phyloP scores from a whole-genome alignment of 2,888 invertebrate genomes.

The Caenorhabditis sulstoni region DNA sequence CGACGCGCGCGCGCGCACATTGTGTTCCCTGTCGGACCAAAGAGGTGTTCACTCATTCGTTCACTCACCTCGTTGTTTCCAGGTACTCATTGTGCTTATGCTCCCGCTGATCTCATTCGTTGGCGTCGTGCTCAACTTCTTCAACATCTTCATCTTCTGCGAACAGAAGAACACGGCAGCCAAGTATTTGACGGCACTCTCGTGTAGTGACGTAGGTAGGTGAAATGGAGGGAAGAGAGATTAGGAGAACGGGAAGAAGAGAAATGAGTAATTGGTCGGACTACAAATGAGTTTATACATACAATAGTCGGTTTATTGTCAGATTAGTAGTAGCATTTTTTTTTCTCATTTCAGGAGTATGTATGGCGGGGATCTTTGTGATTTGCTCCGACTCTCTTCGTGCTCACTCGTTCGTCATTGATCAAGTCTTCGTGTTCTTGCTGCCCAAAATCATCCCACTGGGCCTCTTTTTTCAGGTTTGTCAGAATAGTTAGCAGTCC shows the following conservation, averaged over 20 bases:
- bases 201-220: slow-evolving; percentile 75
- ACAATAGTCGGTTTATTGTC: neutral
- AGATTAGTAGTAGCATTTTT: no score
- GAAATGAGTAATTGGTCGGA: slow-evolving; percentile 37
- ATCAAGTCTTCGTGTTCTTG: slow-evolving; percentile 75
- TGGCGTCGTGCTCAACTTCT: slow-evolving; percentile 71
- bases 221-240: neutral
- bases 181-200: slow-evolving; percentile 72
- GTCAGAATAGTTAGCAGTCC: slow-evolving; percentile 41
- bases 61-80: slow-evolving; percentile 31
- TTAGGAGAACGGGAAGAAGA: neutral
- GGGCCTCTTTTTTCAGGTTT: slow-evolving; percentile 74
- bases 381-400: slow-evolving; percentile 75
- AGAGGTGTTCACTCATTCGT: neutral
- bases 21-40: no score
- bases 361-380: slow-evolving; percentile 76
- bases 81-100: slow-evolving; percentile 66
- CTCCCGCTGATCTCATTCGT: slow-evolving; percentile 70
- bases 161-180: slow-evolving; percentile 68
- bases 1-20: no score
- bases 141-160: slow-evolving; percentile 73
- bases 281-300: neutral
- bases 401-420: slow-evolving; percentile 72
- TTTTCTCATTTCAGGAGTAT: slow-evolving; percentile 70
- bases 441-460: slow-evolving; percentile 76